A percentile compares a stretch with the other conserved stretches of the same genome.
phyloP scores from a whole-genome alignment of 2,888 invertebrate species.

The Mesoligia furuncula region DNA sequence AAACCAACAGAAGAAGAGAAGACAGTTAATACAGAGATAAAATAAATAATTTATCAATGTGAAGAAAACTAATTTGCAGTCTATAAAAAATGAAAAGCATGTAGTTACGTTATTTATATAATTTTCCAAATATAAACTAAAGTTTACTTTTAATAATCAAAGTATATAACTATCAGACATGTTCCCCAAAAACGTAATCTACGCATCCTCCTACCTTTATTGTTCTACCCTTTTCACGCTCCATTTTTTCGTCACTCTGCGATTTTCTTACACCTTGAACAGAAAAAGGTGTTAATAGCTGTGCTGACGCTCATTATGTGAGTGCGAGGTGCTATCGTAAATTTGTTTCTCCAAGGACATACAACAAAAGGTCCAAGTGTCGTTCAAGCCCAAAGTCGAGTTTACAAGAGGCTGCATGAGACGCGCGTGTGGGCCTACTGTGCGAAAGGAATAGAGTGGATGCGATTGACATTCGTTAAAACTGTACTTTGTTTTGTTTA shows the following conservation, averaged over 20 bases:
- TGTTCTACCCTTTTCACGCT: constrained; percentile 24
- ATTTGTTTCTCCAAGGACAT: constrained; percentile 86
- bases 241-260: constrained; percentile 38
- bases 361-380: constrained; percentile 86
- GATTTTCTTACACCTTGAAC: constrained; percentile 76
- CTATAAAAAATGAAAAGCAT: not conserved
- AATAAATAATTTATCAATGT: too few relatives aligned
- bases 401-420: constrained; percentile 87
- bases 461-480: constrained; percentile 45
- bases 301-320: constrained; percentile 85
- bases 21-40: not conserved
- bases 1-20: not conserved
- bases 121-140: not conserved
- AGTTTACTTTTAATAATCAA: not conserved
- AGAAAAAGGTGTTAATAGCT: constrained; percentile 86
- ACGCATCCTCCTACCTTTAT: constrained; percentile 1
- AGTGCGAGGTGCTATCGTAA: constrained; percentile 84
- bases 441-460: constrained; percentile 71
- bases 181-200: not conserved
- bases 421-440: constrained; percentile 87
- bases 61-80: not conserved
- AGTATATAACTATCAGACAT: not conserved
- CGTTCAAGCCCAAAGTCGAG: constrained; percentile 87
- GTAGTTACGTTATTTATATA: not conserved
- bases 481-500: not conserved